Conservation (phyloP, 2,797 vertebrate species). For the Glossophaga mutica region DNA sequence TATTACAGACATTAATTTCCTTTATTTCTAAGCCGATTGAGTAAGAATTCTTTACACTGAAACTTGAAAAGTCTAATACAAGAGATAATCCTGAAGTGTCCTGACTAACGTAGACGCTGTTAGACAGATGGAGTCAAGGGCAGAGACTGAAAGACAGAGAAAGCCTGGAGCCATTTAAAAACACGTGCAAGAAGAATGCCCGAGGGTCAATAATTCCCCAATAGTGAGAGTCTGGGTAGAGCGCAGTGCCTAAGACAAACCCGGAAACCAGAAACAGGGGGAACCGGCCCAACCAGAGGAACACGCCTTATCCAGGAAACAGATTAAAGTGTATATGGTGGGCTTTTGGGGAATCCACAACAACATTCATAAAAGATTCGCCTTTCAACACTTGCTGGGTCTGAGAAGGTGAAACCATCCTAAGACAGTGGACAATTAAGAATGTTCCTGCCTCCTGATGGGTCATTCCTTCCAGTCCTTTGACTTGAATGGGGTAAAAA, state of each 20-base stretch:
- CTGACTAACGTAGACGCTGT: background rate
- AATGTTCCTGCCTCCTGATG: background rate
- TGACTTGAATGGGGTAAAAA: background rate
- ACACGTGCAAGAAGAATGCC: background rate
- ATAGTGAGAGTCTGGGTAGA: background rate
- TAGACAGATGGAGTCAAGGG: background rate
- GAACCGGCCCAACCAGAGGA: background rate
- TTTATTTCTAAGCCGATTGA: background rate
- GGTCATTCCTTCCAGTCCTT: background rate
- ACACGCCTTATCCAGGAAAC: background rate
- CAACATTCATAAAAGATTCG: background rate
- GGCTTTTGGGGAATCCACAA: background rate
- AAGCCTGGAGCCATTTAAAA: background rate
- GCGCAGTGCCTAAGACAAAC: background rate
- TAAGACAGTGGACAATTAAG: background rate
- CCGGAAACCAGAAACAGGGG: background rate
- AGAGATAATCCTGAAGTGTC: background rate
- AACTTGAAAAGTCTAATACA: background rate
- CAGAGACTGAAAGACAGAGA: background rate
- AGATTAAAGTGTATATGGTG: background rate
- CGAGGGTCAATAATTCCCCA: background rate
- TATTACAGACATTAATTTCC: background rate
- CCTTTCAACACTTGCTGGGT: background rate
- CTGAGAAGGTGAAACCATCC: background rate
- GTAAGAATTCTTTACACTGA: background rate